These are phyloP conservation scores for Pogonomyrmex barbatus DNA, from an alignment of 1,140 invertebrate species.

Conservation along the genomic window DNA sequence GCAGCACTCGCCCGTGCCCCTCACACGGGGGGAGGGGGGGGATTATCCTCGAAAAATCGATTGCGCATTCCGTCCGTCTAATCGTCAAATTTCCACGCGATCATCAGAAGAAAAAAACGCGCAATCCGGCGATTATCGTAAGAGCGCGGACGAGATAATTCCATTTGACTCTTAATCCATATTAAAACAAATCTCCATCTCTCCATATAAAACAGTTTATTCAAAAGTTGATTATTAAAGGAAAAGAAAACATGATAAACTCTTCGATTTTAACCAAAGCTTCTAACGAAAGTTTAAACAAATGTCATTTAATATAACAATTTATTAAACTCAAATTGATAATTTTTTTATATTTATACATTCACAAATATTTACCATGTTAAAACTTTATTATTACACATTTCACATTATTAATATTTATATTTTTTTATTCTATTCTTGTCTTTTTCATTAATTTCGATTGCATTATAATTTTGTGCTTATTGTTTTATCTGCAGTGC, in stretches of 20 bases:
- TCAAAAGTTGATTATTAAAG: neutral
- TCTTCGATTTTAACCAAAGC: neutral
- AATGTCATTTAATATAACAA: neutral
- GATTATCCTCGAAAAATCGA: slow-evolving; percentile 32
- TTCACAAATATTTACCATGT: neutral
- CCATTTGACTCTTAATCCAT: neutral
- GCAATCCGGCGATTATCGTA: neutral
- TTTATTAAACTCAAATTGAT: no score
- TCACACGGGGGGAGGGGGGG: neutral
- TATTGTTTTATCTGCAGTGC: neutral
- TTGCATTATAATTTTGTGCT: neutral
- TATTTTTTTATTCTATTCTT: neutral
- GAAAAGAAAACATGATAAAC: neutral
- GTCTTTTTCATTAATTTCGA: neutral
- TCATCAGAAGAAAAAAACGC: slow-evolving; percentile 21
- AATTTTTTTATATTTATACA: neutral
- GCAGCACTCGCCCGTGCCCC: no score
- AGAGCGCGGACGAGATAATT: neutral
- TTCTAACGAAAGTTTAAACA: neutral
- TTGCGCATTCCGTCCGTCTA: neutral
- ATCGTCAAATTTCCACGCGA: slow-evolving; percentile 21
- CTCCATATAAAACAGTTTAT: neutral
- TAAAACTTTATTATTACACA: neutral
- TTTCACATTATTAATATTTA: neutral
- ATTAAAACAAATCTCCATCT: neutral